Percentiles rank a stretch among this genome's conserved stretches.
phyloP scores from a whole-genome alignment of 1,140 invertebrate genomes.

The Phymastichus coffea region DNA sequence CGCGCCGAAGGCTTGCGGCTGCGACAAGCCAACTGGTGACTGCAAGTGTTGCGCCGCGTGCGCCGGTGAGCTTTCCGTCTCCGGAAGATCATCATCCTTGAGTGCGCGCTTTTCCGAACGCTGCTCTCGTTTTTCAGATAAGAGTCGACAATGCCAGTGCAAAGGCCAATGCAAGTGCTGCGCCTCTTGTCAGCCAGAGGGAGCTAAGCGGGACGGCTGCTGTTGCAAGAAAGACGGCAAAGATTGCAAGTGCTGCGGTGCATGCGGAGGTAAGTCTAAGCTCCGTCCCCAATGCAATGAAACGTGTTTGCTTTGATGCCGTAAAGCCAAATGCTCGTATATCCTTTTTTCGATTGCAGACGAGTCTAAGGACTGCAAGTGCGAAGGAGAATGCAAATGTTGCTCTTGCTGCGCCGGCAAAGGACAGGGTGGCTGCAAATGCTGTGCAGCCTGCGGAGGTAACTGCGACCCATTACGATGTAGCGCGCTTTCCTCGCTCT shows the following conservation, averaged over 20 bases:
- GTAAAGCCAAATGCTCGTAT: too few relatives aligned
- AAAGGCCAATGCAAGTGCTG: neutral
- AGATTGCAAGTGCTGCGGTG: slow-evolving; percentile 12
- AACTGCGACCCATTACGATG: too few relatives aligned
- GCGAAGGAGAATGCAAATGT: slow-evolving; percentile 8
- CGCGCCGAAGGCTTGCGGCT: neutral
- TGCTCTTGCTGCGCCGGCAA: neutral
- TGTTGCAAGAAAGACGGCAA: neutral
- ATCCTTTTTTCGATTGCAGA: too few relatives aligned
- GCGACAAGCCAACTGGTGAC: neutral
- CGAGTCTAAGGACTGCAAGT: neutral
- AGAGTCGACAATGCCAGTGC: neutral
- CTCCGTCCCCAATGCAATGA: too few relatives aligned
- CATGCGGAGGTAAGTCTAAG: slow-evolving; percentile 11
- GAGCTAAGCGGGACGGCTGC: neutral
- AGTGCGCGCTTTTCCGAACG: neutral
- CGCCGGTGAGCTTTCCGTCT: neutral
- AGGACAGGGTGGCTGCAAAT: neutral
- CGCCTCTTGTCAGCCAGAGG: neutral
- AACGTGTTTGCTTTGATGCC: too few relatives aligned
- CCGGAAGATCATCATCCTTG: neutral
- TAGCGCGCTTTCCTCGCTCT: too few relatives aligned
- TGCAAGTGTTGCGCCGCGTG: neutral
- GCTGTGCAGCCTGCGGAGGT: neutral
- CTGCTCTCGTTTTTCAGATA: neutral